phyloP scores from a whole-genome alignment of 2,797 vertebrate species.

The Lacerta bilineata region DNA sequence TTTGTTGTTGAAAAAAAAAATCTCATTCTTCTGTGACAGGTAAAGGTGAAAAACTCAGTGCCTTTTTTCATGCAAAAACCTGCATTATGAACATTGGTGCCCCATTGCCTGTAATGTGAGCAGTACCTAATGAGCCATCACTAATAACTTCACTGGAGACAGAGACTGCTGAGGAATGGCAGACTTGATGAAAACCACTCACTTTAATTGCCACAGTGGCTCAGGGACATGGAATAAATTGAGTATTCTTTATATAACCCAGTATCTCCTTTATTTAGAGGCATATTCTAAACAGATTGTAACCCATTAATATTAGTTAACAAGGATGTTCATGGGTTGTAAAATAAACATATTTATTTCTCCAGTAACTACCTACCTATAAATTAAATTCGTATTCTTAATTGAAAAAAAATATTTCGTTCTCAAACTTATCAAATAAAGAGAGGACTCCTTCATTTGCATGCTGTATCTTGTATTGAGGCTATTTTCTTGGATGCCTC shows the following conservation, averaged over 20 bases:
- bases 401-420: background rate
- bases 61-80: constrained; percentile 51
- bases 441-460: background rate
- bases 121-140: background rate
- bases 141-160: constrained; percentile 13
- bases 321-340: constrained; percentile 6
- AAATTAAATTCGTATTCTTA: background rate
- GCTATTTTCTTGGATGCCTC: background rate
- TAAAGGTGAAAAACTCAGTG: constrained; percentile 30
- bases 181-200: constrained; percentile 10
- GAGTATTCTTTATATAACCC: constrained; percentile 28
- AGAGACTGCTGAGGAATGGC: constrained; percentile 33
- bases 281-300: background rate
- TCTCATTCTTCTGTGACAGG: constrained; percentile 48
- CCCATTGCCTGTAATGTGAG: constrained; percentile 41
- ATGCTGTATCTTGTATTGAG: background rate
- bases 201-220: constrained; percentile 13
- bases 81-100: constrained; percentile 36
- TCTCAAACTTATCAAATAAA: background rate
- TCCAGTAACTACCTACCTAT: constrained; percentile 27
- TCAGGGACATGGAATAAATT: constrained; percentile 22
- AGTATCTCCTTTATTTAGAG: background rate
- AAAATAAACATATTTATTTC: background rate
- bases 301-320: background rate
- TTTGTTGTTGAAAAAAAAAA: constrained; percentile 38